phyloP scores from a whole-genome alignment of 2,113 vertebrate species.

The Sinocyclocheilus anshuiensis region DNA sequence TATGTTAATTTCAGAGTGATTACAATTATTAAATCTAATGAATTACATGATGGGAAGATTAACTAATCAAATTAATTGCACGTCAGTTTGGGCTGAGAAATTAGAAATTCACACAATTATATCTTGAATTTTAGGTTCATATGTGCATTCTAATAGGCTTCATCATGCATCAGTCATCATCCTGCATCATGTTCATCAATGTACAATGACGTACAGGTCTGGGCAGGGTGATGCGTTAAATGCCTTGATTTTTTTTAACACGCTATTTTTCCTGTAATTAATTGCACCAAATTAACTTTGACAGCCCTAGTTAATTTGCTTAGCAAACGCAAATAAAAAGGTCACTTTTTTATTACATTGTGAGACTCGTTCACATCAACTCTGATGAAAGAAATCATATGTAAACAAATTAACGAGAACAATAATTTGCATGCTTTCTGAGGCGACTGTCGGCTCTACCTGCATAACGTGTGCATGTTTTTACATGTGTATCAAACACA shows the following conservation, averaged over 20 bases:
- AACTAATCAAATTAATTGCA: neutral
- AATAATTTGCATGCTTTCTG: neutral
- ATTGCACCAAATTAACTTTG: neutral
- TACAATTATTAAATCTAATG: neutral
- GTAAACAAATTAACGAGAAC: neutral
- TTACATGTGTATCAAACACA: neutral
- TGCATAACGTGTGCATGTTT: neutral
- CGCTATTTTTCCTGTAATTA: neutral
- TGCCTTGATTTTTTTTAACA: too few species aligned
- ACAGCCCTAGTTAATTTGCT: neutral
- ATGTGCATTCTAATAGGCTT: too few species aligned
- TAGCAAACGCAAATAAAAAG: neutral
- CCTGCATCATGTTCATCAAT: too few species aligned
- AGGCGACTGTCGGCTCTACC: neutral
- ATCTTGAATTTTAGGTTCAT: too few species aligned
- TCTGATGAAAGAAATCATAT: neutral
- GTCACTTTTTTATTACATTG: too few species aligned
- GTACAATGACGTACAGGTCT: too few species aligned
- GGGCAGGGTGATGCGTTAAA: too few species aligned
- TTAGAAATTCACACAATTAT: too few species aligned
- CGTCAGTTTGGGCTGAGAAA: neutral
- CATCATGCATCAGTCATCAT: too few species aligned
- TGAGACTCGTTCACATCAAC: neutral
- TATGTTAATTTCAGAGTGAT: too few species aligned
- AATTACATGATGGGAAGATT: neutral